Evolutionary conservation across 2,113 vertebrate species (phyloP).

Genomic region (Petromus typicus): DNA sequence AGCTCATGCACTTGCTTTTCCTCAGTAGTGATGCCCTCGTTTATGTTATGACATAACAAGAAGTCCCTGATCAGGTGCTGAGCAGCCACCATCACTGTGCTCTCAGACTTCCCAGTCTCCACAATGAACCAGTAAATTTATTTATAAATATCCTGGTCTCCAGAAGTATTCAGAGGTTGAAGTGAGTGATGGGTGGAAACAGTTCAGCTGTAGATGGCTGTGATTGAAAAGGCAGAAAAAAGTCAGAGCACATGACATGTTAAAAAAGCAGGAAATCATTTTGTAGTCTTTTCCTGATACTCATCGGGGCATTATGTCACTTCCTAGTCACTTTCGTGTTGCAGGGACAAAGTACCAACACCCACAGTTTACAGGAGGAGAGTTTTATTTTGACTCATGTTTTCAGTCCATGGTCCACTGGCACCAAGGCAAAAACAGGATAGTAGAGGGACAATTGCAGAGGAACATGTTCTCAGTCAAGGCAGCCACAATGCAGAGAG

Average conservation of each 20-base stretch:
- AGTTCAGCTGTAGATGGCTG: neutral
- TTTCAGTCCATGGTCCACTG: neutral
- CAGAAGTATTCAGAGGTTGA: neutral
- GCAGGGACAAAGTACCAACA: neutral
- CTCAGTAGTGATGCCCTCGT: neutral
- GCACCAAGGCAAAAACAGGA: no score
- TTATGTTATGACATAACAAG: neutral
- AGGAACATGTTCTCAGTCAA: no score
- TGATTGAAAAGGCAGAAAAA: neutral
- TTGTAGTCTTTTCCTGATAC: neutral
- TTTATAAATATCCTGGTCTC: neutral
- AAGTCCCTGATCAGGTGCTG: neutral
- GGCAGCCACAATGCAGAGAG: neutral
- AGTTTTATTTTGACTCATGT: neutral
- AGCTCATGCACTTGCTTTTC: neutral
- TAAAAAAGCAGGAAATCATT: neutral
- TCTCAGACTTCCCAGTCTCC: neutral
- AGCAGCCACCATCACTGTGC: neutral
- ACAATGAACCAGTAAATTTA: neutral
- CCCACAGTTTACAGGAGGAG: neutral
- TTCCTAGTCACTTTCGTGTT: neutral
- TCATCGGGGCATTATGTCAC: no score
- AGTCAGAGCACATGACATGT: neutral
- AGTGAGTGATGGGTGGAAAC: neutral
- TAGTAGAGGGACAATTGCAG: no score